These are phyloP conservation scores for Eilema sororculum DNA, from an alignment of 2,888 invertebrate species.

Conservation along the genomic window DNA sequence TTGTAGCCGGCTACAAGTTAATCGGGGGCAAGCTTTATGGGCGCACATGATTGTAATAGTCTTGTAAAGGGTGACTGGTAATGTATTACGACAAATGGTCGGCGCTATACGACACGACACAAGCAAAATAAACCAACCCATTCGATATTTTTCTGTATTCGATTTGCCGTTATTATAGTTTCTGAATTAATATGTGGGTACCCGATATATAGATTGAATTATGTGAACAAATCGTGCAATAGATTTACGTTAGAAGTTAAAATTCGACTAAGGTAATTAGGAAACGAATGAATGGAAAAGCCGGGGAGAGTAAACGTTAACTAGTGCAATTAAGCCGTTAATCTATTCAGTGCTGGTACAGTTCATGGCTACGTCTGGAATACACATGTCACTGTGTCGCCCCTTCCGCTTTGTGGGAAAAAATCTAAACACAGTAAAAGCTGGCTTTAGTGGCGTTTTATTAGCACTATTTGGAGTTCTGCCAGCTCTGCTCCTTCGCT, in stretches of 20 bases:
- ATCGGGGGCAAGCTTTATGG: conserved; percentile 69
- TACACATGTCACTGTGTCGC: conserved; percentile 62
- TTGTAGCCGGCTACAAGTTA: conserved; percentile 61
- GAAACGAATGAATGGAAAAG: conserved; percentile 29
- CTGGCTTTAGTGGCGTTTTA: conserved; percentile 79
- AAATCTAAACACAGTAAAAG: conserved; percentile 82
- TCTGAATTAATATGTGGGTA: neutral
- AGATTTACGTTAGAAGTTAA: conserved; percentile 34
- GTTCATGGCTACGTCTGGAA: conserved; percentile 64
- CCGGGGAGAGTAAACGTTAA: conserved; percentile 38
- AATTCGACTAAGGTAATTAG: conserved; percentile 28
- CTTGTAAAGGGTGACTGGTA: conserved; percentile 71
- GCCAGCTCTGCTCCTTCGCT: conserved; percentile 72
- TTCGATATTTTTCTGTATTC: conserved; percentile 6
- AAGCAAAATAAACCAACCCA: conserved; percentile 25
- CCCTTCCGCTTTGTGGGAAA: conserved; percentile 60
- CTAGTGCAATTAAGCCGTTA: conserved; percentile 52
- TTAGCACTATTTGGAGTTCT: conserved; percentile 75
- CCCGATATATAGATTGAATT: conserved; percentile 19
- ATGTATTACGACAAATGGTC: conserved; percentile 65
- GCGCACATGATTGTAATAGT: conserved; percentile 71
- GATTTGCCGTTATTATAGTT: conserved; percentile 14
- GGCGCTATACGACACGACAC: conserved; percentile 45
- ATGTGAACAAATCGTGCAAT: conserved; percentile 26
- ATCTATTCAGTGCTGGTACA: conserved; percentile 48